Conservation (phyloP, 2,113 vertebrate genomes). For the Pipra filicauda region DNA sequence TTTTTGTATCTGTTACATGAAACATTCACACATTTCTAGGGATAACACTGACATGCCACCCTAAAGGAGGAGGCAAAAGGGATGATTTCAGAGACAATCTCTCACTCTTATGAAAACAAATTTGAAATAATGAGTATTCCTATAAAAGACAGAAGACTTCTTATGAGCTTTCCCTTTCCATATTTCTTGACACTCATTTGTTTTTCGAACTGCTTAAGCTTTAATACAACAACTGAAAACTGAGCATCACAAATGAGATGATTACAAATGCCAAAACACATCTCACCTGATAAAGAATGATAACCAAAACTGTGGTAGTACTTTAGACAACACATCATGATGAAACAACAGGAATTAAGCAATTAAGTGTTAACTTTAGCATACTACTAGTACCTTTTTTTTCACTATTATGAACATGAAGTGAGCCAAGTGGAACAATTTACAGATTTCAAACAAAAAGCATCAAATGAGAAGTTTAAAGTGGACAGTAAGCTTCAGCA, state of each 20-base stretch:
- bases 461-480: background rate
- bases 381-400: background rate
- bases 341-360: background rate
- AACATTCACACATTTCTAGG: background rate
- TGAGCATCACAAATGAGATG: background rate
- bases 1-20: fast-evolving
- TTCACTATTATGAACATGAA: background rate
- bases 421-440: background rate
- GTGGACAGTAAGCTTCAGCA: background rate
- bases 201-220: background rate
- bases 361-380: background rate
- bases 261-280: background rate
- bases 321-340: background rate
- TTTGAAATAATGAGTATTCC: background rate
- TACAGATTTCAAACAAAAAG: background rate
- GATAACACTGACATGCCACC: background rate
- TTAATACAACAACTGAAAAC: background rate
- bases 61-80: background rate
- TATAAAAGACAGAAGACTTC: background rate
- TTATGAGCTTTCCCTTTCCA: background rate
- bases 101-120: background rate
- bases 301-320: background rate
- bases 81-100: background rate
- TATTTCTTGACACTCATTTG: background rate
- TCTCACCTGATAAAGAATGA: background rate